Conservation (phyloP, 2,113 vertebrate genomes). For the Malurus elegans region DNA sequence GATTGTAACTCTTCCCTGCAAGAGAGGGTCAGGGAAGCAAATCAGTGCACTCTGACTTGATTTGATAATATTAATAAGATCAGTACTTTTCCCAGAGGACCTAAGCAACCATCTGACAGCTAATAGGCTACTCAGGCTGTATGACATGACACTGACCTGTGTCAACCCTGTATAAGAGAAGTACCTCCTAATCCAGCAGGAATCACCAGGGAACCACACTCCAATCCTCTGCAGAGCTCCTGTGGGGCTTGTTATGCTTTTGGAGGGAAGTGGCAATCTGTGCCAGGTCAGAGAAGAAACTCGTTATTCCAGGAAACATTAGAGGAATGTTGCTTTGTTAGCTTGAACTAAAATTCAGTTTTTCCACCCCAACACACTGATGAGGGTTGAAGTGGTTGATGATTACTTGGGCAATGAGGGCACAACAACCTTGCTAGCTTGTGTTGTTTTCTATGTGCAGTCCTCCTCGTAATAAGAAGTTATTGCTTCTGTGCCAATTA, state of each 20-base stretch:
- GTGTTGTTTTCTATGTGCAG: background rate
- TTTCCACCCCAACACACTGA: background rate
- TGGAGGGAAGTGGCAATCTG: background rate
- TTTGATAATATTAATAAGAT: background rate
- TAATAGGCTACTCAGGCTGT: background rate
- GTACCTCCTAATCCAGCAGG: background rate
- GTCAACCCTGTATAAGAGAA: background rate
- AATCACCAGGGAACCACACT: background rate
- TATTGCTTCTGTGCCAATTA: background rate
- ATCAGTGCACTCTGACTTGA: background rate
- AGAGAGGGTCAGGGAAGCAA: background rate
- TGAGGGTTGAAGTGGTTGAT: background rate
- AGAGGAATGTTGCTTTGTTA: background rate
- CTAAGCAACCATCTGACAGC: background rate
- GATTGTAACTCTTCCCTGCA: background rate
- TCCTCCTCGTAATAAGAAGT: background rate
- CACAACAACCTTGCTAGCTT: fast-evolving
- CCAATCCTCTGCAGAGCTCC: background rate
- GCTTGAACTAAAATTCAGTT: constrained; percentile 16
- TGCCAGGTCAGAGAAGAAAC: background rate
- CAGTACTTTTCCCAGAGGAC: background rate
- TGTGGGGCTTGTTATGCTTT: background rate
- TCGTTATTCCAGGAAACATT: background rate
- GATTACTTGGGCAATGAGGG: background rate
- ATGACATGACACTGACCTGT: constrained; percentile 3